Evolutionary conservation across 1,140 invertebrate species (phyloP).

Genomic region (Camponotus floridanus): DNA sequence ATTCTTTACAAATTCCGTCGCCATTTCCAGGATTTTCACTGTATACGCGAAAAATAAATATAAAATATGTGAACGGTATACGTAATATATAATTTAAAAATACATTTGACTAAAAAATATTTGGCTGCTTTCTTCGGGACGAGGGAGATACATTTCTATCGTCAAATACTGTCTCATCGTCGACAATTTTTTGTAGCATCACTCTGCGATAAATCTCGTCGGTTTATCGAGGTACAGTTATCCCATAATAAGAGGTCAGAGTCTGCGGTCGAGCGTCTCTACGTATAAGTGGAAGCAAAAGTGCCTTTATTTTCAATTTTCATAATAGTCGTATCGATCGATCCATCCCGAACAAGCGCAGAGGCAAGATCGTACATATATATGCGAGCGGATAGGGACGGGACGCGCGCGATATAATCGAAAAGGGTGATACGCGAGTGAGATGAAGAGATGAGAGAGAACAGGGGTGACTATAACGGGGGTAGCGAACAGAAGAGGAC

Average conservation of each 20-base stretch:
- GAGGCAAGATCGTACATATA: conserved; percentile 1
- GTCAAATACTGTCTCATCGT: neutral
- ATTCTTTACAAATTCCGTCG: neutral
- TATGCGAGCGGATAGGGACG: conserved; percentile 4
- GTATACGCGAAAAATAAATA: too few species aligned
- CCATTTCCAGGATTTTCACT: too few species aligned
- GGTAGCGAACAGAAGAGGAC: conserved; percentile 45
- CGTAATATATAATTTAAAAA: too few species aligned
- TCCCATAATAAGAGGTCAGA: neutral
- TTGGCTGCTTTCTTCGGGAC: neutral
- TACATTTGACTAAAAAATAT: conserved; percentile 1
- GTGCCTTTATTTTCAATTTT: conserved; percentile 75
- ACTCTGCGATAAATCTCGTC: neutral
- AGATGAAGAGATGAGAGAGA: conserved; percentile 49
- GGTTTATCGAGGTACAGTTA: neutral
- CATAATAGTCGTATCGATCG: conserved; percentile 73
- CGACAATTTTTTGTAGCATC: neutral
- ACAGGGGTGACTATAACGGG: conserved; percentile 36
- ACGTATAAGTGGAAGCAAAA: conserved; percentile 57
- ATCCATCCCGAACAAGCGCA: conserved; percentile 41
- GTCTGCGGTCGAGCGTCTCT: conserved; percentile 34
- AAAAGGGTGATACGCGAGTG: conserved; percentile 64
- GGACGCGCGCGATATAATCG: conserved; percentile 68
- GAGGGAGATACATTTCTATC: neutral
- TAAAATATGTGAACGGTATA: too few species aligned